These are phyloP conservation scores for Ceramica pisi DNA, from an alignment of 2,888 invertebrate genomes.

Conservation along the genomic window DNA sequence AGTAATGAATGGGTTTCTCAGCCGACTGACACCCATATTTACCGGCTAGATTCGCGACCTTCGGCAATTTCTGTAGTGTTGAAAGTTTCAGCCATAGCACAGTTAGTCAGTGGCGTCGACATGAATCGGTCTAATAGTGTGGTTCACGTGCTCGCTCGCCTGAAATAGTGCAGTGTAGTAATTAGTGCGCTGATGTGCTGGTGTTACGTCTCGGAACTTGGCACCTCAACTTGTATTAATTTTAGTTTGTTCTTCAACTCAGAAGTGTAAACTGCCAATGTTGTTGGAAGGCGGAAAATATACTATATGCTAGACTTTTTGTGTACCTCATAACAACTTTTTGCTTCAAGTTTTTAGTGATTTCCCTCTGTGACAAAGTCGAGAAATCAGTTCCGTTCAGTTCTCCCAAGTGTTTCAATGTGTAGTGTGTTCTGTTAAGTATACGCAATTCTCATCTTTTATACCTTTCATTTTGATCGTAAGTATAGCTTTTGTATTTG, in stretches of 20 bases:
- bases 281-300: constrained; percentile 57
- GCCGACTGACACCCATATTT: constrained; percentile 58
- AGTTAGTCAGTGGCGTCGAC: constrained; percentile 72
- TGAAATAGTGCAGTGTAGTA: constrained; percentile 82
- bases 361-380: constrained; percentile 32
- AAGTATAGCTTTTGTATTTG: constrained; percentile 36
- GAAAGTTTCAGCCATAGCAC: constrained; percentile 78
- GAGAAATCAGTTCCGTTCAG: constrained; percentile 35
- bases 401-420: constrained; percentile 31
- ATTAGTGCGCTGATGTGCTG: constrained; percentile 79
- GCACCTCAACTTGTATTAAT: constrained; percentile 73
- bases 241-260: constrained; percentile 64
- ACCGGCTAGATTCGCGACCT: constrained; percentile 73
- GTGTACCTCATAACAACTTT: constrained; percentile 41
- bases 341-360: constrained; percentile 63
- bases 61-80: constrained; percentile 83
- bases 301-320: constrained; percentile 34
- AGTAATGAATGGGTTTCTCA: constrained; percentile 59
- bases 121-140: constrained; percentile 85
- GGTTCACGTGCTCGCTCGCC: constrained; percentile 81
- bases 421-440: constrained; percentile 33
- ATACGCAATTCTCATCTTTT: background rate
- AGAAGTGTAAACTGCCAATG: constrained; percentile 38
- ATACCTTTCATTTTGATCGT: constrained; percentile 37
- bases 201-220: constrained; percentile 76